Base-by-base conservation (phyloP, 2,888 invertebrate species). In the Chorisops tibialis region DNA sequence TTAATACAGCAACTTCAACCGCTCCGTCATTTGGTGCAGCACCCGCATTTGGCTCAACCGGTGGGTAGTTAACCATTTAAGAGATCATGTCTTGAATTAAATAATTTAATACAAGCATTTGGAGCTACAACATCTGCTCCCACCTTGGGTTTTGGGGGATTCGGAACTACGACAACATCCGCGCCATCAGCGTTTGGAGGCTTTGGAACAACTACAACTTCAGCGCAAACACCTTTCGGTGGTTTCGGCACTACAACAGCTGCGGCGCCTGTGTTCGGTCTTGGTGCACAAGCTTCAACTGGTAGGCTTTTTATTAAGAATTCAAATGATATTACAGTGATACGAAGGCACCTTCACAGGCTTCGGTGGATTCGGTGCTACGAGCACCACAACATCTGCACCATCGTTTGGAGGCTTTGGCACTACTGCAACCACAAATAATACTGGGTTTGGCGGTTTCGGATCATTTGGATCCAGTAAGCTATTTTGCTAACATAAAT, bases 391-490 rank as follows among this genome's bases (percentile, higher is more conserved):
- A 7, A 74, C 81, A 16, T 71, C 75, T 14, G 73, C 78, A 11
- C 76, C 80, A 11, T 76, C 77, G 0, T 76, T 76, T 63, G 73
- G 76, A 6, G 76, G 76, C 0, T 83, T 83, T 66, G 81, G 81
- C 4, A 69, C 77, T 7, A 73, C 74, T 12, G 69, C 73, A 16
- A 38, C 43, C 1, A 39, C 68, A 2, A 30, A 30, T n/a, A 19
- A 73, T 72, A n/a, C 75, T 68, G 63, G 68, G 67, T 63, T 70
- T 72, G 47, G 75, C 67, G 68, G 69, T 7, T 71, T 71, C 50
- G 69, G 71, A 18, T 47, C 58, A 12, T 70, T 70, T 63, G 68
- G 68, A 48, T 68, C 69, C 47, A 67, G 69, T 70, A 66, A 64
- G 43, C n/a, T 41, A 16, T 41, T 45, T 45, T 7, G 12, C 4